phyloP scores from a whole-genome alignment of 2,797 vertebrate genomes.

The Megalops cyprinoides region DNA sequence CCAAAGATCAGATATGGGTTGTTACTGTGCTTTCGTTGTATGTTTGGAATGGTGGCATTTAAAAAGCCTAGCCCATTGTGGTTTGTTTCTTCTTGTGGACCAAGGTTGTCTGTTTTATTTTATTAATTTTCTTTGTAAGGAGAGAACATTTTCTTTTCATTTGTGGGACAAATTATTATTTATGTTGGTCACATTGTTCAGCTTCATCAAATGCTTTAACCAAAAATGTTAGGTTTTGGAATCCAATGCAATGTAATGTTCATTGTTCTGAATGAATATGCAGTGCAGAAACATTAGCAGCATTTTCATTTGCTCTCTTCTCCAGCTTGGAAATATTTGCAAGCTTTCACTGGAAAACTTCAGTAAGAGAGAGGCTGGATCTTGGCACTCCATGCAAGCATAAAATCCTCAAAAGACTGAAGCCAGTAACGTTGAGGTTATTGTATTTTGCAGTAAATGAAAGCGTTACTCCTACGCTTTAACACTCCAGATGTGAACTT shows the following conservation, averaged over 20 bases:
- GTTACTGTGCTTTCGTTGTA: neutral
- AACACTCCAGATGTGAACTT: constrained; percentile 2
- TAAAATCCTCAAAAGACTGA: neutral
- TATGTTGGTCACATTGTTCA: neutral
- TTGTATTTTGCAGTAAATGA: neutral
- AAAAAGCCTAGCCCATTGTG: no score
- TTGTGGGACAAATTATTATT: neutral
- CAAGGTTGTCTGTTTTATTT: neutral
- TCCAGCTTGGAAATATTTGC: neutral
- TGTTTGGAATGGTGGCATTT: neutral
- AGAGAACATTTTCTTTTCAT: neutral
- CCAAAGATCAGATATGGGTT: no score
- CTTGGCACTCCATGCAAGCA: neutral
- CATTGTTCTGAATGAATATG: neutral
- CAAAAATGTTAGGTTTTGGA: neutral
- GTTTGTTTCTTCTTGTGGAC: neutral
- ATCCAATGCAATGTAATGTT: neutral
- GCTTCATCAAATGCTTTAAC: no score
- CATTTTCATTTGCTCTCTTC: neutral
- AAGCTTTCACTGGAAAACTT: neutral
- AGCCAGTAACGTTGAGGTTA: neutral
- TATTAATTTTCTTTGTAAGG: neutral
- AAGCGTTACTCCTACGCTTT: no score
- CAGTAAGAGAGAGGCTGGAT: neutral
- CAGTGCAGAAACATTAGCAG: neutral